Evolutionary conservation across 2,797 vertebrate genomes (phyloP).

Genomic region (Australoheros facetus): DNA sequence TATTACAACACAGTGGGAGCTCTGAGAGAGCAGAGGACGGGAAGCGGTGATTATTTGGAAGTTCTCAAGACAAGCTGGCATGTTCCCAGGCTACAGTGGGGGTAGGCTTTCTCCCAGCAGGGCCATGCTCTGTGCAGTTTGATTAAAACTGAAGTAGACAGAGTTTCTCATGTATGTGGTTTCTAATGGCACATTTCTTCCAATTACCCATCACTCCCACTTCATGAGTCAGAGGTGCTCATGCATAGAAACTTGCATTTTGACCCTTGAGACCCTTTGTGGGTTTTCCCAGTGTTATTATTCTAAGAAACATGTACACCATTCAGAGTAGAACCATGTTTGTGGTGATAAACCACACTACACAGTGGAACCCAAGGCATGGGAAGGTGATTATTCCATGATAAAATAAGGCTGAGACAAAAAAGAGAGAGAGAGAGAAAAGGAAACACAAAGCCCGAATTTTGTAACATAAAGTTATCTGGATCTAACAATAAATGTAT

Average conservation of each 20-base stretch:
- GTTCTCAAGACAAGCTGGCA: slow-evolving; percentile 77
- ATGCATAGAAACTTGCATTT: slow-evolving; percentile 20
- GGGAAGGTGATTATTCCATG: slow-evolving; percentile 6
- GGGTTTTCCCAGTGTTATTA: slow-evolving; percentile 21
- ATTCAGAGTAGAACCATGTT: slow-evolving; percentile 27
- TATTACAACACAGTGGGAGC: slow-evolving; percentile 83
- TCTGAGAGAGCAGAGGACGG: slow-evolving; percentile 64
- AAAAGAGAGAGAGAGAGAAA: background rate
- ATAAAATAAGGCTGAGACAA: slow-evolving; percentile 14
- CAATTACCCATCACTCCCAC: slow-evolving; percentile 32
- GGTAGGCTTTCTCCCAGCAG: slow-evolving; percentile 75
- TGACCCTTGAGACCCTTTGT: slow-evolving; percentile 17
- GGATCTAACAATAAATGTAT: slow-evolving; percentile 2
- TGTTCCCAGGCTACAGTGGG: slow-evolving; percentile 78
- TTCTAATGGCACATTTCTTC: slow-evolving; percentile 51
- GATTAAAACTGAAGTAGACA: slow-evolving; percentile 74
- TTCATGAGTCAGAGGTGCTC: slow-evolving; percentile 31
- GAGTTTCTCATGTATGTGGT: slow-evolving; percentile 67
- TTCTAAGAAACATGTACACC: slow-evolving; percentile 23
- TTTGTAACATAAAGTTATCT: slow-evolving; percentile 24
- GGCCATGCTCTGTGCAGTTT: slow-evolving; percentile 74
- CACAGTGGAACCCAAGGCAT: background rate
- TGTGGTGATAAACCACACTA: slow-evolving; percentile 13
- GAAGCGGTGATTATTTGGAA: slow-evolving; percentile 71
- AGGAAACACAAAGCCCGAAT: background rate